Percentiles rank a stretch among this genome's conserved stretches.
Conservation (phyloP, 2,888 invertebrate genomes). For the Papilio elwesi region DNA sequence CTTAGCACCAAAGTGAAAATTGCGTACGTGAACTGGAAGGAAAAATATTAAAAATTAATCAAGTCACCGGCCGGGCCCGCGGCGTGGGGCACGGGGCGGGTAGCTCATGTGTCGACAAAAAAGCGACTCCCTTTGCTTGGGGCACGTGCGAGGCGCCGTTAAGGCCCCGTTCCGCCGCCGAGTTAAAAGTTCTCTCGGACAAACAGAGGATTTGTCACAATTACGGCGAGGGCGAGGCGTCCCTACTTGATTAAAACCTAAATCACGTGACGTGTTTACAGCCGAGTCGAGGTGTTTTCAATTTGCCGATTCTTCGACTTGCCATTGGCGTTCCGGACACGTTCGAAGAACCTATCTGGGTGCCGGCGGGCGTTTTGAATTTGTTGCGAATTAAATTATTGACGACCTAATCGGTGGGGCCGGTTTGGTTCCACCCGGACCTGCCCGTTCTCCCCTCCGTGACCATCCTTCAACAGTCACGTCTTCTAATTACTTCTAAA, state of each 20-base stretch:
- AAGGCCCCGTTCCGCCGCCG: constrained; percentile 73
- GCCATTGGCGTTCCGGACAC: constrained; percentile 82
- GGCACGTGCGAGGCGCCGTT: constrained; percentile 81
- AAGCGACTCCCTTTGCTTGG: constrained; percentile 74
- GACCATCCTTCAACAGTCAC: constrained; percentile 60
- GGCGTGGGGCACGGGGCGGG: constrained; percentile 52
- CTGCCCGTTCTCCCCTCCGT: constrained; percentile 44
- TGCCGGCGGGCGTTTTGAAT: constrained; percentile 78
- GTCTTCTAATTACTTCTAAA: constrained; percentile 79
- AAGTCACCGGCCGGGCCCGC: constrained; percentile 58
- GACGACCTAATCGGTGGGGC: constrained; percentile 76
- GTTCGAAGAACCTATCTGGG: constrained; percentile 79
- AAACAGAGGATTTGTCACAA: constrained; percentile 85
- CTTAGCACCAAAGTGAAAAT: constrained; percentile 81
- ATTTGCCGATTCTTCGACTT: constrained; percentile 79
- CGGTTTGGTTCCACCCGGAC: constrained; percentile 60
- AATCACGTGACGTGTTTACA: constrained; percentile 85
- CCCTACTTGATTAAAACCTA: constrained; percentile 85
- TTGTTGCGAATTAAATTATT: constrained; percentile 83
- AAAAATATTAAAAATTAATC: constrained; percentile 85
- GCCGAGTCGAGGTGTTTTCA: constrained; percentile 83
- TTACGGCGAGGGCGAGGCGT: constrained; percentile 80
- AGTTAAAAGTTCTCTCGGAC: constrained; percentile 84
- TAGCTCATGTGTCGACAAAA: constrained; percentile 83
- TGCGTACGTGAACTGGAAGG: constrained; percentile 83